Base-by-base conservation (phyloP, 2,888 invertebrate genomes). In the Mythimna albipuncta region DNA sequence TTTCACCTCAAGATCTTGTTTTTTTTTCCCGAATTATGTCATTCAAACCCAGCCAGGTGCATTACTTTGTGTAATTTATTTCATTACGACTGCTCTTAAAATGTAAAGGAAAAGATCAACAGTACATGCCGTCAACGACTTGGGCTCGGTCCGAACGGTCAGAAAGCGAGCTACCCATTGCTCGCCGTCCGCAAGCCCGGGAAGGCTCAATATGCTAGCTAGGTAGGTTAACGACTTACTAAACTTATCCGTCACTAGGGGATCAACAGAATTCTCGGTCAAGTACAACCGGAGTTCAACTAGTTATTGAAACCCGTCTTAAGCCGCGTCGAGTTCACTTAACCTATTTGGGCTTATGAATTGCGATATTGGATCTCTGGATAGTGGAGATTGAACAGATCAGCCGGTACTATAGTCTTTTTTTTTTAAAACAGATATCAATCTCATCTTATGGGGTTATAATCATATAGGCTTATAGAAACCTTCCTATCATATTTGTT, bases 361-460 rank as follows among this genome's bases (percentile, higher is more conserved):
- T 68, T 58, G 58, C n/a, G 55, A 72, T 72, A 79, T 82, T 81
- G 64, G 55, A 81, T 81, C 71, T 38, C 13, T 44, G 59, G 64
- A 68, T 61, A 52, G 50, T 44, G 35, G 32, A 69, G 19, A 52
- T 76, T 67, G 55, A 32, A 11, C 26, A 38, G 74, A 62, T 55
- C 59, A n/a, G 21, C 13, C 26, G 11, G 16, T 9, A 13, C 10
- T 21, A 10, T 19, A 7, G 11, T 64, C 19, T 64, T 66, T 41
- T 57, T 9, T 44, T 57, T 9, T 44, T 32, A 38, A 35, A 10
- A 41, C 47, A 38, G 55, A n/a, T 38, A 19, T 38, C 16, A 52
- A n/a, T n/a, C n/a, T 52, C 50, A 9, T 52, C n/a, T 52, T 52
- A 52, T 52, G n/a, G n/a, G 0, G 50, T 52, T n/a, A 50, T 50